phyloP scores from a whole-genome alignment of 2,113 vertebrate genomes.

The Rallus limicola region DNA sequence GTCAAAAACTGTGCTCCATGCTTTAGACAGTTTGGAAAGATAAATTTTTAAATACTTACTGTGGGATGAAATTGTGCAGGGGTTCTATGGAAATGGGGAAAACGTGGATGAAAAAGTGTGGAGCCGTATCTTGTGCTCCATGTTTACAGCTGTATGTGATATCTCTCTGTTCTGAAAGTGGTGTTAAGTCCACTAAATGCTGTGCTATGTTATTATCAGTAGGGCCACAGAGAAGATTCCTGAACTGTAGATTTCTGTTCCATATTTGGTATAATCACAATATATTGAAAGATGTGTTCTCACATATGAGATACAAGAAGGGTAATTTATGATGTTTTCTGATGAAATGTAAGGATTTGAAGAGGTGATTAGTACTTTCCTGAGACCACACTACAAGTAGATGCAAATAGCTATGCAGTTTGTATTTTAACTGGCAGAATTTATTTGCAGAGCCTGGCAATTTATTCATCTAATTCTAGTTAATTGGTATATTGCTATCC shows the following conservation, averaged over 20 bases:
- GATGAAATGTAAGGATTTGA: not conserved
- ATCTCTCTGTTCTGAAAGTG: not conserved
- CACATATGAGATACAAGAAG: not conserved
- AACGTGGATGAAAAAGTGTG: not conserved
- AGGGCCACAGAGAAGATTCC: not conserved
- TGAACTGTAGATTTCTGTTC: not conserved
- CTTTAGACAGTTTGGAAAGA: not conserved
- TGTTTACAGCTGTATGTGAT: not conserved
- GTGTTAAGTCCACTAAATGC: not conserved
- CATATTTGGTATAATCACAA: not conserved
- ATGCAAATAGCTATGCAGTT: not conserved
- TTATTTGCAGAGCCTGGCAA: not conserved
- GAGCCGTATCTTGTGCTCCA: not conserved
- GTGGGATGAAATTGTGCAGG: not conserved
- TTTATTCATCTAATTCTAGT: constrained; percentile 12
- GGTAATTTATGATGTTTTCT: not conserved
- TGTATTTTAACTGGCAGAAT: not conserved
- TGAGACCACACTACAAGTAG: not conserved
- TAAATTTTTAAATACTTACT: not conserved
- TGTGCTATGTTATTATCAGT: not conserved
- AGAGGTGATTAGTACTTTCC: not conserved
- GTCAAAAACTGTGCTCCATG: not conserved
- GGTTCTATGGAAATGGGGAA: not conserved
- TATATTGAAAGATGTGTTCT: not conserved
- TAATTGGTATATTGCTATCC: constrained; percentile 19